Percentiles rank a stretch among this genome's conserved stretches.
Evolutionary conservation across 2,888 invertebrate species (phyloP).

Genomic region (Mesorhabditis belari): DNA sequence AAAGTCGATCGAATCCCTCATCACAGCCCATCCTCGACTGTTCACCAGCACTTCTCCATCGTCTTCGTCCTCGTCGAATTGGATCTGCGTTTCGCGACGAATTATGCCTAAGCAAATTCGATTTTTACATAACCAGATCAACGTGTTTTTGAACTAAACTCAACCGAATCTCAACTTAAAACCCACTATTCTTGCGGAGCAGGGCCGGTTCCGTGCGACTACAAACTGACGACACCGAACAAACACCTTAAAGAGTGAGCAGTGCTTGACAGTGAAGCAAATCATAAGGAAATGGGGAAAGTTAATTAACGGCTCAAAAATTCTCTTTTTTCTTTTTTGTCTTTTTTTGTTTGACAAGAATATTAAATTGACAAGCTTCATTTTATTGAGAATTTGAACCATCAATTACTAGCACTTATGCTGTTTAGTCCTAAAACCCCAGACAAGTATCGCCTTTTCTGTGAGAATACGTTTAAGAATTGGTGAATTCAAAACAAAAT

Average conservation of each 20-base stretch:
- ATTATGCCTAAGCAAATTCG: slow-evolving; percentile 24
- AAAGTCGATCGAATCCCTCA: slow-evolving; percentile 46
- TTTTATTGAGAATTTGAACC: too few relatives aligned
- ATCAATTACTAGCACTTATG: too few relatives aligned
- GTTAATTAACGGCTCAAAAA: too few relatives aligned
- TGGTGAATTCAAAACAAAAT: too few relatives aligned
- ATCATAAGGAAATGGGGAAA: background rate
- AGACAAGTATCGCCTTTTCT: too few relatives aligned
- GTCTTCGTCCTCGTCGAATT: slow-evolving; percentile 33
- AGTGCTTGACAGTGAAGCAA: too few relatives aligned
- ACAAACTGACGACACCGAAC: slow-evolving; percentile 24
- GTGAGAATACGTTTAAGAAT: too few relatives aligned
- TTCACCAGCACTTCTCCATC: slow-evolving; percentile 34
- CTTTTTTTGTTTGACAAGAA: too few relatives aligned
- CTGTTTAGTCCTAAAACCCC: too few relatives aligned
- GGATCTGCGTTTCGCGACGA: slow-evolving; percentile 32
- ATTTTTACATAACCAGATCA: background rate
- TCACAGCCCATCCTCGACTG: slow-evolving; percentile 46
- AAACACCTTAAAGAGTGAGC: slow-evolving; percentile 27
- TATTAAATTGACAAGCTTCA: too few relatives aligned
- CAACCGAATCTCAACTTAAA: background rate
- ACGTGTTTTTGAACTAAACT: background rate
- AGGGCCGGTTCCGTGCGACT: slow-evolving; percentile 1
- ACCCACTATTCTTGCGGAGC: background rate
- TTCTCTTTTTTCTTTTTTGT: too few relatives aligned